These are phyloP conservation scores for Brachyistius frenatus DNA, from an alignment of 2,113 vertebrate species.

Conservation along the genomic window DNA sequence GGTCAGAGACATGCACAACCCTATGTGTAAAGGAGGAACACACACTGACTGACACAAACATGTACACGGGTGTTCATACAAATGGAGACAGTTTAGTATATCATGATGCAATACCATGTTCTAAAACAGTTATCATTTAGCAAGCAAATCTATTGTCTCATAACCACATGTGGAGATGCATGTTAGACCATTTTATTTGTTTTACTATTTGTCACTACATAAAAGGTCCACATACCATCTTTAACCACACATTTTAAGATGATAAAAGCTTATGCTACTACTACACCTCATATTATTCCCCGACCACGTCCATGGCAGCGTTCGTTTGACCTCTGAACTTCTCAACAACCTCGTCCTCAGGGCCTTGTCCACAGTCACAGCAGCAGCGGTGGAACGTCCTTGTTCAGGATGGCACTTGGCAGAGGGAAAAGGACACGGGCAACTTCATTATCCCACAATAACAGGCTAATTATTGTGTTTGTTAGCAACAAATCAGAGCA, in stretches of 20 bases:
- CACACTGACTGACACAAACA: conserved; percentile 33
- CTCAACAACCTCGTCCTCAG: conserved; percentile 43
- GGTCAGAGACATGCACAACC: conserved; percentile 70
- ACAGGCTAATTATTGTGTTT: conserved; percentile 90
- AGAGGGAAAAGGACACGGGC: conserved; percentile 84
- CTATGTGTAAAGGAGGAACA: conserved; percentile 55
- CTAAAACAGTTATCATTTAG: no score
- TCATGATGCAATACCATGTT: no score
- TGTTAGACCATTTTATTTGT: no score
- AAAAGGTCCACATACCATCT: not conserved
- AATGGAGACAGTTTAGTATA: not conserved
- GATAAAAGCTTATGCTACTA: no score
- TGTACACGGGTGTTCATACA: conserved; percentile 1
- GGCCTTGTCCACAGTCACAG: conserved; percentile 40
- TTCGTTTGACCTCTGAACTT: conserved; percentile 75
- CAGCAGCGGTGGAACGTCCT: conserved; percentile 70
- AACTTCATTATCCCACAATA: conserved; percentile 90
- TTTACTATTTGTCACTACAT: not conserved
- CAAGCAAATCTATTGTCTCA: not conserved
- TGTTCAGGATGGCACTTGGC: conserved; percentile 82
- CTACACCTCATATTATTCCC: not conserved
- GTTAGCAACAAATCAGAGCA: conserved; percentile 89
- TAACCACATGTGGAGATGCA: not conserved
- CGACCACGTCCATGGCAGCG: conserved; percentile 42
- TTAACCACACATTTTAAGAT: no score